phyloP scores from a whole-genome alignment of 1,140 invertebrate species.

The Drosophila auraria region DNA sequence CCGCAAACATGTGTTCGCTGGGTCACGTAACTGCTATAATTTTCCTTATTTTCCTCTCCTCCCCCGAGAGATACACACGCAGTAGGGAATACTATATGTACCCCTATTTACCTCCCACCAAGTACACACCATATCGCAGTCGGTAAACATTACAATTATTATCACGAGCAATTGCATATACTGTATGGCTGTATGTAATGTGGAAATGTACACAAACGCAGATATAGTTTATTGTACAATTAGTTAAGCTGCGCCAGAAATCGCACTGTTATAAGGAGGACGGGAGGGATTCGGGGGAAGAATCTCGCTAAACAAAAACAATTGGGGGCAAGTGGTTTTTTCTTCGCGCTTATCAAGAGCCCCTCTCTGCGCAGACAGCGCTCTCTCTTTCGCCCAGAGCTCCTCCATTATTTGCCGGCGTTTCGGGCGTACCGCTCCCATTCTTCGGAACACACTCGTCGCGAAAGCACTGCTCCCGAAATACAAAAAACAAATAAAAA shows the following conservation, averaged over 20 bases:
- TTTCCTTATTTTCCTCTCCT: conserved; percentile 62
- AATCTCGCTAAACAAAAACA: conserved; percentile 67
- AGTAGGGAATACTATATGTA: conserved; percentile 21
- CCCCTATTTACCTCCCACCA: conserved; percentile 18
- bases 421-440: conserved; percentile 54
- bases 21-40: conserved; percentile 74
- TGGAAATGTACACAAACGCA: neutral
- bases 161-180: conserved; percentile 11
- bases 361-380: conserved; percentile 26
- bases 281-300: conserved; percentile 9
- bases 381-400: conserved; percentile 8
- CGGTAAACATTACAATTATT: conserved; percentile 49
- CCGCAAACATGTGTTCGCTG: conserved; percentile 48
- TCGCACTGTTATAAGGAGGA: conserved; percentile 13
- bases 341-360: conserved; percentile 61
- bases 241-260: conserved; percentile 43
- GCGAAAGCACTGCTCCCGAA: conserved; percentile 40
- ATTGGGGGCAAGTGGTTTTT: conserved; percentile 79
- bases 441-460: conserved; percentile 58
- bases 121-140: conserved; percentile 20
- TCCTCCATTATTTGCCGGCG: conserved; percentile 60
- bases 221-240: conserved; percentile 48
- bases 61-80: conserved; percentile 34
- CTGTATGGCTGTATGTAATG: neutral
- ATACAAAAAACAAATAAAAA: conserved; percentile 32